Evolutionary conservation across 2,113 vertebrate genomes (phyloP).

Genomic region (Psittacula cyanocephala): DNA sequence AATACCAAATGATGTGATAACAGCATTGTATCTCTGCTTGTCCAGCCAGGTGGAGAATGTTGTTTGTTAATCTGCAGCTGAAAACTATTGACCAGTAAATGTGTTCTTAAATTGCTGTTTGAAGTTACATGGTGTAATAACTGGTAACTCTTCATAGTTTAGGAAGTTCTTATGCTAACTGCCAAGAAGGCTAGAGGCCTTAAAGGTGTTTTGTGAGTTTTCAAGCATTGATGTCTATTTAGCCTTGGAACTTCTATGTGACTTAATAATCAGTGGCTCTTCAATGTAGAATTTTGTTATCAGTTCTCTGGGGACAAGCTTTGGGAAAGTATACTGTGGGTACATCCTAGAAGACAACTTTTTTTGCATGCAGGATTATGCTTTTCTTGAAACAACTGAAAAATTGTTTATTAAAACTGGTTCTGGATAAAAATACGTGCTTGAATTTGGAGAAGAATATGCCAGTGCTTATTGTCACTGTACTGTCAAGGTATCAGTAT

Average conservation of each 20-base stretch:
- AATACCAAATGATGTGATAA: neutral
- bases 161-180: neutral
- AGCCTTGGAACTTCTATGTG: neutral
- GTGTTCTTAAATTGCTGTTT: neutral
- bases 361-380: neutral
- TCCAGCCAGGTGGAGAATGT: neutral
- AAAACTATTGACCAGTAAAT: neutral
- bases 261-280: neutral
- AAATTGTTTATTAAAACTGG: neutral
- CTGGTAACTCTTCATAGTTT: neutral
- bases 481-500: neutral
- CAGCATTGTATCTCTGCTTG: neutral
- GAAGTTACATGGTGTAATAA: neutral
- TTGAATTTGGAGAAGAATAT: neutral
- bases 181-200: neutral
- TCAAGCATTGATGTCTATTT: neutral
- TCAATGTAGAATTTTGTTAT: constrained; percentile 1
- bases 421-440: neutral
- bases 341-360: neutral
- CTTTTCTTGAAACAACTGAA: neutral
- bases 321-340: constrained; percentile 41
- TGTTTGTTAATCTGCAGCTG: neutral
- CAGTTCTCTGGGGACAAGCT: constrained; percentile 19
- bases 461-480: neutral
- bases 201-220: neutral